Evolutionary conservation across 2,797 vertebrate genomes (phyloP).

Genomic region (Pampus argenteus): DNA sequence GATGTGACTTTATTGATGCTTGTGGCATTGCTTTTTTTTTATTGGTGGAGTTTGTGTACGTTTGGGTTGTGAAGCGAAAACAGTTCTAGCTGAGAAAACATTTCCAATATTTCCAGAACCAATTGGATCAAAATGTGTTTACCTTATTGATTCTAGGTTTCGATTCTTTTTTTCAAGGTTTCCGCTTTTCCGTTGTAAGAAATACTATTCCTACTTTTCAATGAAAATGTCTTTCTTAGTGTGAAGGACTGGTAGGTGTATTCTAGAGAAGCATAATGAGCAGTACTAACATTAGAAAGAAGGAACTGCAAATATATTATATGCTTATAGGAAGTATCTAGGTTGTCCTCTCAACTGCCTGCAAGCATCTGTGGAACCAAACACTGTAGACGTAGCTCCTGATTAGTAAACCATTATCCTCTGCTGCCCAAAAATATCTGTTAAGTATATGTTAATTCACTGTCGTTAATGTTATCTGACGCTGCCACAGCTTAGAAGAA

Average conservation of each 20-base stretch:
- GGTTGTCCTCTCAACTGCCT: conserved; percentile 4
- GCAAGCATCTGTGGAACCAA: too few species aligned
- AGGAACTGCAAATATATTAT: conserved; percentile 27
- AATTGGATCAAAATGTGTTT: conserved; percentile 59
- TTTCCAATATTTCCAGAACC: conserved; percentile 58
- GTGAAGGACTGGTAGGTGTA: conserved; percentile 1
- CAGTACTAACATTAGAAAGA: conserved; percentile 5
- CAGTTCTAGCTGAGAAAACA: conserved; percentile 55
- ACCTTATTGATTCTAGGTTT: conserved; percentile 62
- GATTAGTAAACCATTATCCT: too few species aligned
- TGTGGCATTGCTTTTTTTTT: conserved; percentile 46
- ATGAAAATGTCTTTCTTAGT: not conserved
- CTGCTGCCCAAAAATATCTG: too few species aligned
- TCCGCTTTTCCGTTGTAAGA: not conserved
- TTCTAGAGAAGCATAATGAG: conserved; percentile 30
- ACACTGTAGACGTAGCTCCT: too few species aligned
- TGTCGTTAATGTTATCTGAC: too few species aligned
- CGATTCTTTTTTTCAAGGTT: conserved; percentile 17
- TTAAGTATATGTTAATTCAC: too few species aligned
- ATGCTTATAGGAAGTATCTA: conserved; percentile 31
- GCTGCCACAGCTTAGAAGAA: too few species aligned
- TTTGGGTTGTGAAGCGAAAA: conserved; percentile 17
- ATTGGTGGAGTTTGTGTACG: conserved; percentile 4
- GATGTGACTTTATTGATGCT: conserved; percentile 63
- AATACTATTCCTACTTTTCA: conserved; percentile 12